A percentile compares a stretch with the other conserved stretches of the same genome.
phyloP scores from a whole-genome alignment of 2,888 invertebrate species.

The Ecdyonurus torrentis region DNA sequence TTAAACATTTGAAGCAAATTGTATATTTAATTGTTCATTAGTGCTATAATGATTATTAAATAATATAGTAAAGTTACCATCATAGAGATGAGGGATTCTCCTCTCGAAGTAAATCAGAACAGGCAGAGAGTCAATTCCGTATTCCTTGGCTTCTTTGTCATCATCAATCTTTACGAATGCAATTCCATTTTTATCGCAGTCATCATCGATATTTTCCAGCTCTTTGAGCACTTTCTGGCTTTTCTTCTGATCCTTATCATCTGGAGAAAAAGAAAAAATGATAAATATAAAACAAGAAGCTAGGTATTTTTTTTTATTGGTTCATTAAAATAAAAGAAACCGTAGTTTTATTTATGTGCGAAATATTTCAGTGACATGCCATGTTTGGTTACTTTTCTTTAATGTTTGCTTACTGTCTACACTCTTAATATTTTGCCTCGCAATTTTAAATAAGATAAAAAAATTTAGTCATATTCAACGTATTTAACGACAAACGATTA shows the following conservation, averaged over 20 bases:
- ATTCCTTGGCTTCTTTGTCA: conserved; percentile 73
- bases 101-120: conserved; percentile 60
- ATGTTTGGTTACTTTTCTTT: no score
- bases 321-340: no score
- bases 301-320: not conserved
- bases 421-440: no score
- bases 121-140: conserved; percentile 68
- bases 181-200: conserved; percentile 81
- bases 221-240: conserved; percentile 69
- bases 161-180: conserved; percentile 85
- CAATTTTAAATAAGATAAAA: no score
- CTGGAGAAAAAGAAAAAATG: conserved; percentile 33
- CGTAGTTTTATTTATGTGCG: no score
- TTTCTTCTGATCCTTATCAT: conserved; percentile 81
- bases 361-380: no score
- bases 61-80: conserved; percentile 29
- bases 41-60: not conserved
- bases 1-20: not conserved
- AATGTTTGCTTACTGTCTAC: no score
- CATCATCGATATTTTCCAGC: conserved; percentile 84
- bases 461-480: conserved; percentile 5
- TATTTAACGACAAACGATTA: conserved; percentile 8
- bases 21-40: not conserved
- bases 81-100: conserved; percentile 41
- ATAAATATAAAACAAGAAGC: conserved; percentile 8